Evolutionary conservation across 2,888 invertebrate species (phyloP), one percentile per base, ranked within the genome.

Genomic region (Odontothrips loti): DNA sequence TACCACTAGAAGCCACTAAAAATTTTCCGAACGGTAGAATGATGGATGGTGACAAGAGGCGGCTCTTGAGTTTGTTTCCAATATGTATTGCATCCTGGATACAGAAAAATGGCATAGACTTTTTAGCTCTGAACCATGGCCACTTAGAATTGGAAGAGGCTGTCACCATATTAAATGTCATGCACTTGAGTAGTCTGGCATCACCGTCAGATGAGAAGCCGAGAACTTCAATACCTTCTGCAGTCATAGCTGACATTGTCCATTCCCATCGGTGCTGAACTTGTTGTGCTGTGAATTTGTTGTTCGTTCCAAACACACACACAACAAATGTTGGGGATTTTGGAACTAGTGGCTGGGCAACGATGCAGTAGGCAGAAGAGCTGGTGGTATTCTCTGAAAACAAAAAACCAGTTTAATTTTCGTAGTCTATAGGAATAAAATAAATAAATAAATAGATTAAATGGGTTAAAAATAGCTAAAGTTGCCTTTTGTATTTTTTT

Each of bases 181-280:
- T 84, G 20, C 83, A 82, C 80, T 84, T 84, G 47, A 84, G 51
- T 63, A 82, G 81, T 82, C 83, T 80, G 34, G 83, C 80, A 58
- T 84, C 84, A 15, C 83, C 84, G 82, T 84, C 84, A 48, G 83
- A 81, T 63, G 84, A 81, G 81, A 83, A 84, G 34, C 51, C 68
- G n/a, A 17, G 75, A 29, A 84, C 75, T 27, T 34, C 29, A 78
- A 84, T 83, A 81, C 81, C 83, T 80, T 81, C 43, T 27, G 58
- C 80, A 78, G 79, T 80, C 43, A 82, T 80, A 63, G 80, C 81
- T 78, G 79, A 51, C 78, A 80, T 47, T 34, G 83, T 80, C 51
- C 79, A 47, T 47, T 82, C 81, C 84, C 83, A 84, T 80, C 83
- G 75, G n/a, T 47, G 12, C 10, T 82, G 17, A 23, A 82, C 83